Conservation (phyloP, 2,797 vertebrate species). For the Xyrichtys novacula region DNA sequence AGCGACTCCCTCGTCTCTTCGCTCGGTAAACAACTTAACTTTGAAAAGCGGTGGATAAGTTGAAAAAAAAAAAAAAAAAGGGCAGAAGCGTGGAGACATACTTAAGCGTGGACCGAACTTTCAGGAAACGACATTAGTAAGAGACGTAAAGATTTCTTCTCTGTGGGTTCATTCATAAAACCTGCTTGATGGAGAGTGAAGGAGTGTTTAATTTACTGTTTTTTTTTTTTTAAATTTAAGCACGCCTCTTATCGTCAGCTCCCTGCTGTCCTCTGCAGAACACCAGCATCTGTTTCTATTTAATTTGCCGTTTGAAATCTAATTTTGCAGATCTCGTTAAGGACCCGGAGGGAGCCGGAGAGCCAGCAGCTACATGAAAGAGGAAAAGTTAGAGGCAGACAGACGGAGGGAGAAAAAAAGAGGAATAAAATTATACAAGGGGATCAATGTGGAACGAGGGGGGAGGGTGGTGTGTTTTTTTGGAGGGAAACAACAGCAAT, state of each 20-base stretch:
- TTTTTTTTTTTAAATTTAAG: slow-evolving; percentile 32
- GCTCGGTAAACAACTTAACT: slow-evolving; percentile 10
- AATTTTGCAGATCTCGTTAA: slow-evolving; percentile 66
- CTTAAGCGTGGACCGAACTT: background rate
- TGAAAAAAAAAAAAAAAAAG: background rate
- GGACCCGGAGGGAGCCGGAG: slow-evolving; percentile 25
- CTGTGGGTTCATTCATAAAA: slow-evolving; percentile 3
- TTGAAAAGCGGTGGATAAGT: background rate
- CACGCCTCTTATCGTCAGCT: slow-evolving; percentile 30
- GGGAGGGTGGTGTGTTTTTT: background rate
- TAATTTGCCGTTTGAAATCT: slow-evolving; percentile 68
- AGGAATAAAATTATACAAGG: background rate
- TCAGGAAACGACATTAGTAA: background rate
- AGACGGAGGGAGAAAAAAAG: background rate
- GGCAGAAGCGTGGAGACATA: background rate
- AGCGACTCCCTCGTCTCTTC: background rate
- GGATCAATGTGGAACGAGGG: background rate
- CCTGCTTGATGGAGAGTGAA: background rate
- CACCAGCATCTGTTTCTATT: slow-evolving; percentile 65
- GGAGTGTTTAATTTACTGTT: background rate
- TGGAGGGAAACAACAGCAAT: background rate
- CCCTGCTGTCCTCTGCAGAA: slow-evolving; percentile 49
- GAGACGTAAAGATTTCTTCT: background rate
- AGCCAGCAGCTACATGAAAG: slow-evolving; percentile 24
- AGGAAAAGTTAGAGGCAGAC: slow-evolving; percentile 6